Base-by-base conservation (phyloP, 1,140 invertebrate genomes). In the Lucilia sericata region DNA sequence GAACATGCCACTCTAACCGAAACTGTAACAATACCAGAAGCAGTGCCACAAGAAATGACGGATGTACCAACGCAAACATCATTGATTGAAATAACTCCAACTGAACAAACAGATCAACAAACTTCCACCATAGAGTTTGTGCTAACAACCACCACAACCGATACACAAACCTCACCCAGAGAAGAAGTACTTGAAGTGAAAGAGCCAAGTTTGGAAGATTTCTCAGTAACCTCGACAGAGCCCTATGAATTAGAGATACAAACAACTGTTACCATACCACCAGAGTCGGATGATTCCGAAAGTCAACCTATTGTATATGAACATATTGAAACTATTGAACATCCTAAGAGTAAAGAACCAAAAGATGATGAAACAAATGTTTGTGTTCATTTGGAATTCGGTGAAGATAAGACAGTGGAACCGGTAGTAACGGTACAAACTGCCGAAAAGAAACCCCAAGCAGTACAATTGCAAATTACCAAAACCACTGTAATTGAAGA, bases 161-260 rank as follows among this genome's bases (percentile, higher is more conserved):
- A 90, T 13, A 91, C 90, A 9, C 92, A 93, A 86, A 93, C 92
- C 17, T 89, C 89, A 51, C 91, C 92, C n/a, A 86, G 88, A 47
- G 82, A 86, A 25, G 87, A 89, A 17, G 84, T 87, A 88, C 49
- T 81, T 14, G 14, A 12, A 19, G 75, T 75, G 0, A 25, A 83
- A 2, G 86, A 90, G 51, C 49, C 74, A 0, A 85, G 88, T 0
- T 81, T 87, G 0, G 89, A 89, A 19, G 88, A 90, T 13, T 85
- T 47, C 0, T 90, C 89, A 0, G 42, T 89, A 17, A 93, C 92
- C 8, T 89, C 92, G 82, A 93, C 93, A 82, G 94, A 94, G 86
- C 93, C 93, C 5, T 94, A 93, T 84, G 94, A 94, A 89, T 89
- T 94, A 8, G 93, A 94, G 85, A 92, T 94, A 30, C 89, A 92